A percentile compares a stretch with the other conserved stretches of the same genome.
These are phyloP conservation scores for Stomorhina lunata DNA, from an alignment of 2,888 invertebrate species.

Conservation along the genomic window DNA sequence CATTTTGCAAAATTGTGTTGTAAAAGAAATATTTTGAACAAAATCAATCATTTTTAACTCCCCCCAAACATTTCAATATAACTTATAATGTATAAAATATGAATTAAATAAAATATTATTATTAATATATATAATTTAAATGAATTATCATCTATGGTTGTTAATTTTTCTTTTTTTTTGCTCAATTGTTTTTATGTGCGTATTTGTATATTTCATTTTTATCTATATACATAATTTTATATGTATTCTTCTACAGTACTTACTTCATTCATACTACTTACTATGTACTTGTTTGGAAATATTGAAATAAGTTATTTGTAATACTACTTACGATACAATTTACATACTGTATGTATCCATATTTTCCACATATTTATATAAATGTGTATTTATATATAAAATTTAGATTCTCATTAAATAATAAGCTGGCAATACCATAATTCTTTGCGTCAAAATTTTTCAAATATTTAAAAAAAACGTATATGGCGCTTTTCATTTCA, in stretches of 20 bases:
- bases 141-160: constrained; percentile 41
- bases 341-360: constrained; percentile 48
- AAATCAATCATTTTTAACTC: constrained; percentile 28
- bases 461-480: neutral
- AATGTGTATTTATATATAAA: constrained; percentile 61
- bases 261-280: constrained; percentile 21
- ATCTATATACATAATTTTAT: constrained; percentile 41
- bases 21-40: neutral
- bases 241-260: constrained; percentile 20
- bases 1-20: neutral
- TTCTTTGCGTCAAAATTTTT: neutral
- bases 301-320: constrained; percentile 58
- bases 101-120: constrained; percentile 56
- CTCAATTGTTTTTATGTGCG: constrained; percentile 50
- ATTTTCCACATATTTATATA: constrained; percentile 49
- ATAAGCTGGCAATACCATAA: constrained; percentile 29
- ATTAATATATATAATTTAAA: constrained; percentile 51
- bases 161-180: constrained; percentile 47
- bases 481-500: too few species aligned
- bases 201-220: constrained; percentile 48
- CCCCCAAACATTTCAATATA: constrained; percentile 26
- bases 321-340: too few species aligned
- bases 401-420: constrained; percentile 52
- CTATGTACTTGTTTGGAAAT: constrained; percentile 56
- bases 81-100: constrained; percentile 48